These are phyloP conservation scores for Microctenopoma steveboyesi DNA, from an alignment of 2,797 vertebrate species.

Conservation along the genomic window DNA sequence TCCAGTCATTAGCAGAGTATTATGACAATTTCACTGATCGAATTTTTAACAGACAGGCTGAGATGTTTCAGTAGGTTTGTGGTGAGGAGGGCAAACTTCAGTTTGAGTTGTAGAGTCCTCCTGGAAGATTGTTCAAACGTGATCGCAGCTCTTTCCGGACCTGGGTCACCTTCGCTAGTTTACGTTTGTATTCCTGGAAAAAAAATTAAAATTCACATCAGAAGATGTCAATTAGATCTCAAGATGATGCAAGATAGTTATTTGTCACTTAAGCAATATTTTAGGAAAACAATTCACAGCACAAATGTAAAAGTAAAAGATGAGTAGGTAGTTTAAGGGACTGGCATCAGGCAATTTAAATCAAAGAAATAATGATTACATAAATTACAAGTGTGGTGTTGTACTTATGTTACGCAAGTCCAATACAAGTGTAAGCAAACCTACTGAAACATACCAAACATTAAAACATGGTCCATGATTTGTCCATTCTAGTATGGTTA, in stretches of 20 bases:
- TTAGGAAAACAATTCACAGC: neutral
- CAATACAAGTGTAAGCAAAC: too few relatives aligned
- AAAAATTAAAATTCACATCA: constrained; percentile 12
- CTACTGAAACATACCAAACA: too few relatives aligned
- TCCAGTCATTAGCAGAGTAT: constrained; percentile 22
- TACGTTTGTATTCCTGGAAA: constrained; percentile 93
- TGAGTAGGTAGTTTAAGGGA: too few relatives aligned
- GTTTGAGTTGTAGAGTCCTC: constrained; percentile 88
- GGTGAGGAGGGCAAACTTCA: neutral
- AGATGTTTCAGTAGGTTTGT: constrained; percentile 37
- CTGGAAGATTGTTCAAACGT: constrained; percentile 92
- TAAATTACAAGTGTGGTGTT: neutral
- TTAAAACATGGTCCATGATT: neutral
- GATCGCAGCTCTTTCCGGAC: constrained; percentile 97
- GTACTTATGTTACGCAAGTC: too few relatives aligned
- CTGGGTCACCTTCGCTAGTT: constrained; percentile 93
- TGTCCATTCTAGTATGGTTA: neutral
- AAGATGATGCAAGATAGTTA: neutral
- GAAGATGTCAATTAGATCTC: constrained; percentile 39
- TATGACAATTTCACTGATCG: constrained; percentile 48
- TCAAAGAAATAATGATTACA: neutral
- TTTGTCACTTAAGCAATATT: neutral
- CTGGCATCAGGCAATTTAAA: neutral
- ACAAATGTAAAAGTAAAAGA: too few relatives aligned
- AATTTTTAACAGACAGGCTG: constrained; percentile 24